Evolutionary conservation across 2,888 invertebrate species (phyloP).

Genomic region (Pristionchus japonicus): DNA sequence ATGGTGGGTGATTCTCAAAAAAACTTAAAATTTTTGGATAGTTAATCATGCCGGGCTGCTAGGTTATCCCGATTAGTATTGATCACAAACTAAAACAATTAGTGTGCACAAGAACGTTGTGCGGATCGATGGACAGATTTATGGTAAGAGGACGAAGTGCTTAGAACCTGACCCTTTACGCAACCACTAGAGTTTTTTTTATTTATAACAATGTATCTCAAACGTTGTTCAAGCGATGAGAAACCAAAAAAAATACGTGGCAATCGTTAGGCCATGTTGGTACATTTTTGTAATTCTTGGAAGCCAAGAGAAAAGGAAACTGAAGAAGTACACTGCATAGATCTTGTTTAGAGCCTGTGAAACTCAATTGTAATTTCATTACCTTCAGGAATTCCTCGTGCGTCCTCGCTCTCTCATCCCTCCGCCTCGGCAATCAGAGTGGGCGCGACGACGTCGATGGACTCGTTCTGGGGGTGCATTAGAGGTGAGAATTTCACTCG

Average conservation of each 20-base stretch:
- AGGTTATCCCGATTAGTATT: too few relatives aligned
- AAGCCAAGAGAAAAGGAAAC: too few relatives aligned
- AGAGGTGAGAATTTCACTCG: background rate
- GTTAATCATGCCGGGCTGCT: too few relatives aligned
- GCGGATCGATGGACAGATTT: constrained; percentile 54
- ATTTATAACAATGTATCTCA: background rate
- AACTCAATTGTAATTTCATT: background rate
- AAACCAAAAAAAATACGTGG: background rate
- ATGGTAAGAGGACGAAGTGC: too few relatives aligned
- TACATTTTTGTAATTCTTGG: too few relatives aligned
- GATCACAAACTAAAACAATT: too few relatives aligned
- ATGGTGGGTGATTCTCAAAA: constrained; percentile 50
- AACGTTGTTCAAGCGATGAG: too few relatives aligned
- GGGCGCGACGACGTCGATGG: constrained; percentile 36
- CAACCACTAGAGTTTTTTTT: too few relatives aligned
- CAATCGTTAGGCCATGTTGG: background rate
- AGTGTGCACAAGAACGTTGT: constrained; percentile 53
- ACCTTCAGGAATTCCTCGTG: constrained; percentile 45
- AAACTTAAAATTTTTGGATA: too few relatives aligned
- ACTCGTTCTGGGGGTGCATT: constrained; percentile 52
- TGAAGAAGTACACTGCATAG: too few relatives aligned
- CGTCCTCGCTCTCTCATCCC: constrained; percentile 46
- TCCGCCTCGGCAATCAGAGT: constrained; percentile 26
- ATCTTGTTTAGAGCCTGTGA: background rate
- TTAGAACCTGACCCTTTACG: too few relatives aligned